Conservation (phyloP, 2,888 invertebrate genomes). For the Sinotaia quadrata region DNA sequence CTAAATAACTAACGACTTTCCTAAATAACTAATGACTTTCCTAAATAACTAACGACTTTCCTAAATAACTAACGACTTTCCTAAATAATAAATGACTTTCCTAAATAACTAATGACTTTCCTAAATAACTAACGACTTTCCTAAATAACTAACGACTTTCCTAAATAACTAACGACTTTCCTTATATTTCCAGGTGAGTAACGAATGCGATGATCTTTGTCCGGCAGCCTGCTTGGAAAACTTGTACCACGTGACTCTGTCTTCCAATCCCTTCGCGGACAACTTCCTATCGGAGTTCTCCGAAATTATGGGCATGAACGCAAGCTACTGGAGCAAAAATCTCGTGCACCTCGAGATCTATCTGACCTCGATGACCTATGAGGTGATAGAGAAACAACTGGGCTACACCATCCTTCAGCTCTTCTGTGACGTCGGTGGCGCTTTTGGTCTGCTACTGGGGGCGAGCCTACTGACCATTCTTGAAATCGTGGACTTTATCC, state of each 20-base stretch:
- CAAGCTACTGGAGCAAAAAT: constrained; percentile 24
- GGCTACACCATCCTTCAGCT: constrained; percentile 28
- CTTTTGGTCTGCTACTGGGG: constrained; percentile 46
- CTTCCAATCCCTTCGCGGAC: constrained; percentile 23
- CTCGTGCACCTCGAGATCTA: constrained; percentile 33
- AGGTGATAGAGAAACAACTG: constrained; percentile 29
- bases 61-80: too few relatives aligned
- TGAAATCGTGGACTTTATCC: constrained; percentile 44
- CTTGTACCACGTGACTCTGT: constrained; percentile 24
- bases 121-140: too few relatives aligned
- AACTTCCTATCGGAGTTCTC: constrained; percentile 19
- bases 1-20: too few relatives aligned
- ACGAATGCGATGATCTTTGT: constrained; percentile 22
- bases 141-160: too few relatives aligned
- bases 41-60: too few relatives aligned
- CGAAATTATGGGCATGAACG: neutral
- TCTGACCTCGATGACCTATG: constrained; percentile 30
- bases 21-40: too few relatives aligned
- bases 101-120: too few relatives aligned
- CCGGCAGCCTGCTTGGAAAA: constrained; percentile 24
- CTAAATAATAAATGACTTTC: too few relatives aligned
- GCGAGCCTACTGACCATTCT: constrained; percentile 46
- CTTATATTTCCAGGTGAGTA: neutral
- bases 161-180: too few relatives aligned
- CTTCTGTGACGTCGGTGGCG: constrained; percentile 46